Evolutionary conservation across 1,140 invertebrate genomes (phyloP).

Genomic region (Drosophila ambigua): DNA sequence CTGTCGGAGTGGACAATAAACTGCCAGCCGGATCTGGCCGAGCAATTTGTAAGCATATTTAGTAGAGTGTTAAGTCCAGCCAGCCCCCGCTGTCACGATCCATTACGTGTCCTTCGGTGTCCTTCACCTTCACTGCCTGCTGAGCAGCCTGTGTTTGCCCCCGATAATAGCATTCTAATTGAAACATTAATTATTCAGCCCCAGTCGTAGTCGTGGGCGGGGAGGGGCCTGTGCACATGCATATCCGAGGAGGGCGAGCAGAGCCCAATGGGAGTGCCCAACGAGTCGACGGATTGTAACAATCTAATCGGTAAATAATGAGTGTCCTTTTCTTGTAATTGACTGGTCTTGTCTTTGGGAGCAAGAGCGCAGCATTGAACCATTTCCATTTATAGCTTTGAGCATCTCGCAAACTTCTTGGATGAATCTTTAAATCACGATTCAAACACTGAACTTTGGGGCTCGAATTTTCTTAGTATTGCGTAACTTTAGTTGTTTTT

Average conservation of each 20-base stretch:
- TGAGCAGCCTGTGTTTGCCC: constrained; percentile 35
- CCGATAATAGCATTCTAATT: constrained; percentile 75
- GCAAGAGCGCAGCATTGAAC: neutral
- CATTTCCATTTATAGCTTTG: neutral
- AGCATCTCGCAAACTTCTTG: constrained; percentile 1
- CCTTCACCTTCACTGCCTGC: constrained; percentile 49
- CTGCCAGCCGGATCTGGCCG: constrained; percentile 54
- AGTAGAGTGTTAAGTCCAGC: constrained; percentile 57
- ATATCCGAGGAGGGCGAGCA: constrained; percentile 11
- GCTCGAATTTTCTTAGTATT: too few species aligned
- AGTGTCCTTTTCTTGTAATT: constrained; percentile 34
- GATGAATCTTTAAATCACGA: neutral
- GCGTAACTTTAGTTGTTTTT: too few species aligned
- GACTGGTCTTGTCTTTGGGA: neutral
- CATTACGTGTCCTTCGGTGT: constrained; percentile 50
- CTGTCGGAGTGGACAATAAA: constrained; percentile 68
- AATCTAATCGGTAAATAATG: constrained; percentile 59
- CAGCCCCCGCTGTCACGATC: constrained; percentile 2
- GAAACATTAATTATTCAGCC: constrained; percentile 77
- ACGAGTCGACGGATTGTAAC: constrained; percentile 1
- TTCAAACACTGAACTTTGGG: too few species aligned
- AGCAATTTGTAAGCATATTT: constrained; percentile 73
- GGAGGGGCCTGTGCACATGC: constrained; percentile 23
- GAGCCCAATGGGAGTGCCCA: neutral
- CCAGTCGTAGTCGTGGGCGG: constrained; percentile 12